These are phyloP conservation scores for Neogale vison DNA, from an alignment of 2,113 vertebrate genomes.

Conservation along the genomic window DNA sequence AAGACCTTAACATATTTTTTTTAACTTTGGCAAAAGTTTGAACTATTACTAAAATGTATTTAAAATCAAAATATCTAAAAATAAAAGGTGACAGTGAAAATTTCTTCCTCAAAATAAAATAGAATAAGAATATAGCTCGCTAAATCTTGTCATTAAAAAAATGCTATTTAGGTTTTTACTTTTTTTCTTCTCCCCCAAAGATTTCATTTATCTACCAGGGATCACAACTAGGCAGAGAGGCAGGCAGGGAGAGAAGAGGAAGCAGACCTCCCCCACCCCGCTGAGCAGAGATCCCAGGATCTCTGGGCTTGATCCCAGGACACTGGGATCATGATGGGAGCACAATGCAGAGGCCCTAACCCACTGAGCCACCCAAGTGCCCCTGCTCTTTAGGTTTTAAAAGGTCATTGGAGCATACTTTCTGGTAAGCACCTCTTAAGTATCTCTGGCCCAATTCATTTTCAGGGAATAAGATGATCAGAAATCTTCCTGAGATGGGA, in stretches of 20 bases:
- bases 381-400: not conserved
- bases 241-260: too few relatives aligned
- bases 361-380: too few relatives aligned
- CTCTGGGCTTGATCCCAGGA: too few relatives aligned
- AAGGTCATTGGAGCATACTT: not conserved
- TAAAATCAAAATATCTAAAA: conserved; percentile 64
- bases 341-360: too few relatives aligned
- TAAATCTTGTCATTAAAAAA: conserved; percentile 1
- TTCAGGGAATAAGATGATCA: conserved; percentile 45
- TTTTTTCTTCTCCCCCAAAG: too few relatives aligned
- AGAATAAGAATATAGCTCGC: not conserved
- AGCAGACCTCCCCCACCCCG: too few relatives aligned
- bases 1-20: conserved; percentile 28
- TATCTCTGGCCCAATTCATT: not conserved
- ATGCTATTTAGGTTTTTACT: not conserved
- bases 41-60: not conserved
- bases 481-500: conserved; percentile 5
- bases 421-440: not conserved
- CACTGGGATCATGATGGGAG: too few relatives aligned
- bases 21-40: conserved; percentile 57
- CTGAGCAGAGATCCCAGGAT: too few relatives aligned
- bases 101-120: not conserved
- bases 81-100: conserved; percentile 38
- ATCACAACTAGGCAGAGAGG: too few relatives aligned
- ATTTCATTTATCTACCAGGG: too few relatives aligned